These are phyloP conservation scores for Lophotis ruficrista DNA, from an alignment of 2,113 vertebrate species.

Conservation along the genomic window DNA sequence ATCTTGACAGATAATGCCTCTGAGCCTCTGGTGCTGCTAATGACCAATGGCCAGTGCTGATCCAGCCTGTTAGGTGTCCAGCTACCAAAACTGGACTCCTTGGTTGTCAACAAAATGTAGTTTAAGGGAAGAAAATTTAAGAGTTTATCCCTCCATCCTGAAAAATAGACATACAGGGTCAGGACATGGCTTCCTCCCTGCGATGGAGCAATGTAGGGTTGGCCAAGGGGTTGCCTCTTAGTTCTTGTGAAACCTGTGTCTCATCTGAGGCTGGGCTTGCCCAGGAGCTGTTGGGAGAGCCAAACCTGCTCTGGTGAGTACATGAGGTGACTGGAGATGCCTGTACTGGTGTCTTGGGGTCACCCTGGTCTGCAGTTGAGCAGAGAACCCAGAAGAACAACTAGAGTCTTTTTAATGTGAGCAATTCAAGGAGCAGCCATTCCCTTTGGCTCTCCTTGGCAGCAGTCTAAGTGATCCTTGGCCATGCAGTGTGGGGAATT, in stretches of 20 bases:
- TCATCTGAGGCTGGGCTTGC: neutral
- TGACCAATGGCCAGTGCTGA: neutral
- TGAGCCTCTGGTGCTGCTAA: neutral
- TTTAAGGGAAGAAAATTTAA: neutral
- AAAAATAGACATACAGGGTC: neutral
- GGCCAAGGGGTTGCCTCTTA: neutral
- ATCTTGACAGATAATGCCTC: neutral
- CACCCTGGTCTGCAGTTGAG: neutral
- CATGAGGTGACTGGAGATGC: neutral
- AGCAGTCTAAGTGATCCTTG: neutral
- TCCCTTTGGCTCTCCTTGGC: neutral
- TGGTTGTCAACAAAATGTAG: neutral
- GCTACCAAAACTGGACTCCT: neutral
- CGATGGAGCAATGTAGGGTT: fast-evolving
- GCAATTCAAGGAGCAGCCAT: neutral
- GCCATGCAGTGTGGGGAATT: neutral
- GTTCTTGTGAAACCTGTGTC: neutral
- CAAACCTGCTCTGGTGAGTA: neutral
- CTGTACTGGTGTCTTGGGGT: neutral
- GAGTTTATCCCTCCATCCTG: neutral
- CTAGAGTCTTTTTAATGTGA: neutral
- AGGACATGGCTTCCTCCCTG: fast-evolving
- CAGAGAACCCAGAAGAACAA: neutral
- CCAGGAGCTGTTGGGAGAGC: neutral
- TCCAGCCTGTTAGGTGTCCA: neutral